Evolutionary conservation across 2,113 vertebrate genomes (phyloP), one percentile per base, ranked within the genome.

Genomic region (Anthoscopus minutus): DNA sequence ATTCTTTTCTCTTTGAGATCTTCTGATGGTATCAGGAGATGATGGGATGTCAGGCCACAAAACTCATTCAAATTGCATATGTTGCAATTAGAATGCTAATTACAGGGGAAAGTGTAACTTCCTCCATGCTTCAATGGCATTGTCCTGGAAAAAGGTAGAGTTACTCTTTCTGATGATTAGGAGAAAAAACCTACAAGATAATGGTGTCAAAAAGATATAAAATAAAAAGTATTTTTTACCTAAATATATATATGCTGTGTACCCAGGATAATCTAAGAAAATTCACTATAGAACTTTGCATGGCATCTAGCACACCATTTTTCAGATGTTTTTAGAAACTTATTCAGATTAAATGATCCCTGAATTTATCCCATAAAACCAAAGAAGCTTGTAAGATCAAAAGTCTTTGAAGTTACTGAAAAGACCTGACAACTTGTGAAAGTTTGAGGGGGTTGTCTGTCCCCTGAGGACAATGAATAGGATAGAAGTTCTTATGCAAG

Each of bases 221-320:
- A 61, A 37, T 57, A 57, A 11, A 25, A n/a, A 35, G 4, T 16
- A 35, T 62, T 72, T 88, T 86, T 64, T 13, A 72, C 56, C 23
- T n/a, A 14, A n/a, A n/a, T 9, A 7, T 35, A 4, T 40, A 18
- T 19, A 38, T 56, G 13, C 15, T 51, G 15, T 2, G 0, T 35
- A 51, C 6, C 25, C 21, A 30, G 38, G 17, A 58, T 44, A 70
- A 57, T 28, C 6, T 6, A 37, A 72, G 20, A 67, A 66, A 64
- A 60, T 62, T 64, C 53, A 51, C 1, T 40, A 10, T 9, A 76
- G 18, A 54, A 27, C 2, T 72, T 71, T 64, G 31, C 65, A 30
- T 18, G 38, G 14, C 15, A 47, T 40, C 14, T 48, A 62, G 24
- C 9, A 58, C 13, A 10, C 4, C 9, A 11, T 47, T 76, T 64